Evolutionary conservation across 2,797 vertebrate genomes (phyloP), one percentile per base, ranked within the genome.

Genomic region (Pogoniulus pusillus): DNA sequence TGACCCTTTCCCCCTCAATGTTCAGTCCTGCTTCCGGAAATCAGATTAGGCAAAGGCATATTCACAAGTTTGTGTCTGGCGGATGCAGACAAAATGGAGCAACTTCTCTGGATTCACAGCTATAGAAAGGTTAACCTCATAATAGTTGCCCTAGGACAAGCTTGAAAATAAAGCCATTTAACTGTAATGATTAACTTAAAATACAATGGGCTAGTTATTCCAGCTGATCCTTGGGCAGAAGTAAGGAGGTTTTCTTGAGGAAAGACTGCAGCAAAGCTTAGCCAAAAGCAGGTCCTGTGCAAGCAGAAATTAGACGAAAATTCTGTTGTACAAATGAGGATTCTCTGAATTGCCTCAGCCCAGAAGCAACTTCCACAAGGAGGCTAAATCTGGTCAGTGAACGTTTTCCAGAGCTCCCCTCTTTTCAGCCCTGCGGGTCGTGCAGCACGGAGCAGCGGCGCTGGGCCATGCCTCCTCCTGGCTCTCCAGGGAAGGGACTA

Each of bases 111-210:
- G 20, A 93, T 94, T 86, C 62, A 59, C 49, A 77, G 82, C 63
- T 88, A 24, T 59, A 63, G 54, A 94, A 92, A 91, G 81, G 72
- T 94, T 94, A 92, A 85, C 76, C 58, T 85, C 88, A 32, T 57
- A 95, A 91, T 54, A 85, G 78, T 91, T 94, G 90, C 93, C 88
- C 47, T 88, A 92, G 93, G 93, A 90, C 69, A 95, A 82, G 54
- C 59, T 86, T 85, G 65, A 90, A 82, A 85, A 82, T 78, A 94
- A 93, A 92, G 58, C 75, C 85, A 69, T 93, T 93, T 95, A 84
- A 88, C 80, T 93, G 82, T 92, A 95, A 95, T 94, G 91, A 94
- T 85, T 95, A 96, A 89, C 83, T 92, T 86, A 77, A 92, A 94
- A 87, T 93, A 91, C 78, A 91, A 91, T 91, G 53, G 43, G 34